A percentile compares a stretch with the other conserved stretches of the same genome.
phyloP scores from a whole-genome alignment of 2,888 invertebrate genomes.

The Lypha dubia region DNA sequence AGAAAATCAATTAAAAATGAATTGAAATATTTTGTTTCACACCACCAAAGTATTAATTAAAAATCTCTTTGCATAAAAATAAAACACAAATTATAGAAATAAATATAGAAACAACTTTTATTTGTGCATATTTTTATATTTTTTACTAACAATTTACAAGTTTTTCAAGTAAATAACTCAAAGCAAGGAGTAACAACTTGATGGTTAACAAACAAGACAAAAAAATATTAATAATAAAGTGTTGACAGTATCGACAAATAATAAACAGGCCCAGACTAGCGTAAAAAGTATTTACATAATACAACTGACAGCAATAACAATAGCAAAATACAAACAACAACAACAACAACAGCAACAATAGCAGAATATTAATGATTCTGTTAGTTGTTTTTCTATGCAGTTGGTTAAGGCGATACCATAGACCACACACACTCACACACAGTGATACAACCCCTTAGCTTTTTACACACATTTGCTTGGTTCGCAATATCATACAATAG shows the following conservation, averaged over 20 bases:
- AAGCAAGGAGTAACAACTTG: not conserved
- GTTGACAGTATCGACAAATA: conserved; percentile 66
- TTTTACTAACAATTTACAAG: not conserved
- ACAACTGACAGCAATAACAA: conserved; percentile 55
- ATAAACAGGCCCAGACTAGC: conserved; percentile 38
- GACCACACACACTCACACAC: not conserved
- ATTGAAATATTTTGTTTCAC: too few species aligned
- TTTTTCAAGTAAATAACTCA: not conserved
- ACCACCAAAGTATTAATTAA: too few species aligned
- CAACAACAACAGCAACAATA: conserved; percentile 17
- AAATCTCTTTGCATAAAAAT: too few species aligned
- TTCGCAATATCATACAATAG: not conserved
- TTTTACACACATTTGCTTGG: not conserved
- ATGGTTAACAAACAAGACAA: too few species aligned
- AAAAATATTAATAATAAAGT: conserved; percentile 29
- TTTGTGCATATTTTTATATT: not conserved
- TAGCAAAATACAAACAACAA: conserved; percentile 22
- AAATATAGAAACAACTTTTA: not conserved
- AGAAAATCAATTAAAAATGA: too few species aligned
- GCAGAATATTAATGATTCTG: conserved; percentile 59
- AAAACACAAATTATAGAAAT: too few species aligned
- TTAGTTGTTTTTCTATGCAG: conserved; percentile 8
- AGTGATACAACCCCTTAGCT: not conserved
- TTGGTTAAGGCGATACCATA: conserved; percentile 25
- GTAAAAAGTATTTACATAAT: conserved; percentile 55